A percentile compares a stretch with the other conserved stretches of the same genome.
These are phyloP conservation scores for Pangasianodon hypophthalmus DNA, from an alignment of 2,113 vertebrate genomes.

Conservation along the genomic window DNA sequence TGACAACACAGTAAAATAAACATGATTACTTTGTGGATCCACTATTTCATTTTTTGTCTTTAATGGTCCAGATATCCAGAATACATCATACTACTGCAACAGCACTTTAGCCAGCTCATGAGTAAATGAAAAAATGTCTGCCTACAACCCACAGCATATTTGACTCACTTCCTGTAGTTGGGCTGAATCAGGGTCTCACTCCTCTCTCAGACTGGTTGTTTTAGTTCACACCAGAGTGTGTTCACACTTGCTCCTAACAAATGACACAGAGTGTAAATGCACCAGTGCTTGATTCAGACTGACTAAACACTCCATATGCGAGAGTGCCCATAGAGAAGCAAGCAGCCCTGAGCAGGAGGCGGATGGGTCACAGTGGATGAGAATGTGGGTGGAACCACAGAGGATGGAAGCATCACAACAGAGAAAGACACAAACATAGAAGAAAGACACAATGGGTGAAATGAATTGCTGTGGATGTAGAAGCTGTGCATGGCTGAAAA, in stretches of 20 bases:
- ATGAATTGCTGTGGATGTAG: not conserved
- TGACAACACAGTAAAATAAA: not conserved
- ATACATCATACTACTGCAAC: not conserved
- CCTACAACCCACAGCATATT: not conserved
- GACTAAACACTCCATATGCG: constrained; percentile 6
- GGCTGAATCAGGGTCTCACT: constrained; percentile 8
- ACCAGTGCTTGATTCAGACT: not conserved
- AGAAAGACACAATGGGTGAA: not conserved
- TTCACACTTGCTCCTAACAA: not conserved
- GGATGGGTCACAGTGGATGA: constrained; percentile 26
- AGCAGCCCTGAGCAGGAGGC: constrained; percentile 15
- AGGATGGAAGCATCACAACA: not conserved
- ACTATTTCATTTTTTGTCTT: not conserved
- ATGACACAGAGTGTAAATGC: not conserved
- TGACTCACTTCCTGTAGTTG: not conserved
- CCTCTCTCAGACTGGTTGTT: not conserved
- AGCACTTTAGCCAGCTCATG: not conserved
- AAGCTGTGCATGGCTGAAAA: not conserved
- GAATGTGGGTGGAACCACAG: constrained; percentile 18
- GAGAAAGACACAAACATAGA: constrained; percentile 12
- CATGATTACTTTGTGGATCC: not conserved
- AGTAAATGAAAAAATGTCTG: not conserved
- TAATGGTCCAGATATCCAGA: not conserved
- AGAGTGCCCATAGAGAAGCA: not conserved
- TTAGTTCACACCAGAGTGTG: constrained; percentile 3